Base-by-base conservation (phyloP, 1,140 invertebrate species). In the Drosophila prosaltans region DNA sequence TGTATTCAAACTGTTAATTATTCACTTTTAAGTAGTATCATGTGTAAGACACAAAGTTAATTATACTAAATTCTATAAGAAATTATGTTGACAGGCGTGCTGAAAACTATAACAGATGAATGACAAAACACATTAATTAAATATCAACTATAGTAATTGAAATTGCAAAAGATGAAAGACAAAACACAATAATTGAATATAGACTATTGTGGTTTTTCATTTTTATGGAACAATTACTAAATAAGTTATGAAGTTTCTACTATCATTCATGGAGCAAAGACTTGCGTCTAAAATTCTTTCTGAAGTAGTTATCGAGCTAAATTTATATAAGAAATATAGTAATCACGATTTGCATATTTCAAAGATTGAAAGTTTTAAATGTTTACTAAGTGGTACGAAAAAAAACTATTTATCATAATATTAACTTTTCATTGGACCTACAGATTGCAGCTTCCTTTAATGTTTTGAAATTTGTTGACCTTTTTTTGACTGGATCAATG, bases 1-100 rank as follows among this genome's bases (percentile, higher is more conserved):
- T 67, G 65, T 69, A 68, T 70, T 39, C 6, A 36, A 11, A 26
- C 64, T 43, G 41, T 57, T 62, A 57, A 48, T 36, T 63, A 26
- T 61, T 60, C 16, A 16, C 24, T 65, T 26, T 51, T 26, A 8
- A 10, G 2, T 26, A 43, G 10, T 43, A 51, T 24, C 45, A 51
- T 21, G 21, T 51, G 45, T 24, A 1, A 51, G 45, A 51, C 45
- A 51, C 45, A 51, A 51, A 51, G 2, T 26, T 51, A 51, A 51
- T 51, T 26, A 51, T 51, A 24, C 45, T 2, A 24, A 51, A 16
- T 16, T 16, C 16, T 51, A 8, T 2, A 51, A 10, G 45, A 9
- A 24, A 10, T 51, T 2, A 1, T 26, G 45, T 51, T 51, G 21
- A 51, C 9, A 51, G 45, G 24, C 24, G 45, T 26, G 45, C 2